Base-by-base conservation (phyloP, 2,797 vertebrate genomes). In the Tapera naevia region DNA sequence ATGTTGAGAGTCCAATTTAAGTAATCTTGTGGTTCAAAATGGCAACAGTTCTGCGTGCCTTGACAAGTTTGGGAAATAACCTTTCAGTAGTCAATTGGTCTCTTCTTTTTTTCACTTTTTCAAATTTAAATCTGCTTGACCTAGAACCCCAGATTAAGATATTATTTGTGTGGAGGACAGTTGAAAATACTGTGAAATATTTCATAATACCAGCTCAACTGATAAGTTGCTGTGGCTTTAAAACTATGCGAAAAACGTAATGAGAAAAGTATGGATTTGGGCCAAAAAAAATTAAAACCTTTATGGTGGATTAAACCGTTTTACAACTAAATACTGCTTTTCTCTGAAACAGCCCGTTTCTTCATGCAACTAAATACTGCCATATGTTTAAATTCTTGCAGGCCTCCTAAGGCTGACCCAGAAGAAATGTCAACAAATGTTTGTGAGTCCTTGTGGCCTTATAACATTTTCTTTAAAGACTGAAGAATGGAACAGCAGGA, bases 391-490 rank as follows among this genome's bases (percentile, higher is more conserved):
- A 91, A 95, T 91, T 89, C 90, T 95, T 93, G 66, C 84, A 89
- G 71, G 88, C 79, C 88, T 94, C 95, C 91, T 94, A 93, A 96
- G 88, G 92, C 90, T 95, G 95, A 97, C 97, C 94, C 86, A 90
- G 86, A 93, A 97, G 95, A 95, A 95, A 95, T 96, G 95, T 95
- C 95, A 97, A 94, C 93, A 96, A 96, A 96, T 89, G 95, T 94
- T 97, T 94, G 91, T 94, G 87, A 96, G 93, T 94, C 94, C 92
- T 95, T 60, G 78, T 93, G 94, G 94, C 96, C 92, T 86, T 86
- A 76, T 89, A 96, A 89, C 87, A 70, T 94, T 91, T 94, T 71
- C 91, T 89, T 80, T 94, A 91, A 89, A 84, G 81, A 92, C 86
- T 87, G 91, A 90, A 90, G 91, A 92, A 93, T 91, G 81, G 91